A percentile compares a stretch with the other conserved stretches of the same genome.
Evolutionary conservation across 2,113 vertebrate genomes (phyloP).

Genomic region (Apistogramma diplotaenia): DNA sequence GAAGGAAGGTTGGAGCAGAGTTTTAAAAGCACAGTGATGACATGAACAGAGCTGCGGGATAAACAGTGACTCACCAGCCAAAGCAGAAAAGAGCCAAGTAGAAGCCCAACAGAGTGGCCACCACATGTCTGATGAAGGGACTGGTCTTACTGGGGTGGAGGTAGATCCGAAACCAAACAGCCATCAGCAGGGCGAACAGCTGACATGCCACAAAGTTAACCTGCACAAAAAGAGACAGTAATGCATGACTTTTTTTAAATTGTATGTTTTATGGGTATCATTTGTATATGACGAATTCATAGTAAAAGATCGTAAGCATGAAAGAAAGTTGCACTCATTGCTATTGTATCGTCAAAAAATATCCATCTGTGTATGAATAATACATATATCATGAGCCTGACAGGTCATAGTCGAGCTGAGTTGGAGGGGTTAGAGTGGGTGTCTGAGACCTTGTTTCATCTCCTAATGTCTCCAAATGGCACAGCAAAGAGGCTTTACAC

Average conservation of each 20-base stretch:
- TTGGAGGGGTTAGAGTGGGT: background rate
- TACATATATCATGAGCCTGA: background rate
- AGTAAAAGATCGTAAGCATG: background rate
- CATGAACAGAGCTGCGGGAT: background rate
- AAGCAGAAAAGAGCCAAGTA: conserved; percentile 99
- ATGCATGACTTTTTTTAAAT: background rate
- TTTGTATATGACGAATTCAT: background rate
- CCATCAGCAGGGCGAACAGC: conserved; percentile 94
- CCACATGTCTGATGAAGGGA: conserved; percentile 92
- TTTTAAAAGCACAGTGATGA: background rate
- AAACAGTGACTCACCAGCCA: conserved; percentile 89
- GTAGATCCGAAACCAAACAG: conserved; percentile 94
- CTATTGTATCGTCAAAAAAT: background rate
- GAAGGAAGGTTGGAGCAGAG: background rate
- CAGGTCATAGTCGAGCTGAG: background rate
- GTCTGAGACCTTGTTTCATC: conserved; percentile 30
- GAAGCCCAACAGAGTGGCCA: conserved; percentile 94
- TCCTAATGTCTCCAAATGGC: conserved; percentile 47
- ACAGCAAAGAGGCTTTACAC: conserved; percentile 55
- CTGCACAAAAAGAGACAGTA: conserved; percentile 68
- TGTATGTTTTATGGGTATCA: background rate
- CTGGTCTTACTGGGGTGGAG: conserved; percentile 96
- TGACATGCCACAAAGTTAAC: conserved; percentile 98
- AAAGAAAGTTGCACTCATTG: background rate
- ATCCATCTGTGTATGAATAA: background rate